Evolutionary conservation across 1,140 invertebrate species (phyloP), one percentile per base, ranked within the genome.

Genomic region (Lordiphosa mommai): DNA sequence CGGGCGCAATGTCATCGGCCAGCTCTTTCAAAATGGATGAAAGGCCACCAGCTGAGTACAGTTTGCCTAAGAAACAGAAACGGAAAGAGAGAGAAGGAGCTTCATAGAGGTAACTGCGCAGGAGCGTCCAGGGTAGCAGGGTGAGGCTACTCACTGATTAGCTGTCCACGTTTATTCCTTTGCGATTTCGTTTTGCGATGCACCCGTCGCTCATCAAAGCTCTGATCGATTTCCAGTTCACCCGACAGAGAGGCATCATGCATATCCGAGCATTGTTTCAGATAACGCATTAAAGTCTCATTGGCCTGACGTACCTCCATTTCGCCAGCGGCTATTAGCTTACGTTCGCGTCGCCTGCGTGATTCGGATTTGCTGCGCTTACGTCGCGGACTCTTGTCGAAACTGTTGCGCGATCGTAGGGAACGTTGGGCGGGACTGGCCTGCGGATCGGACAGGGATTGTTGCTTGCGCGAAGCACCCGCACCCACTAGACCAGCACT

Each of bases 311-410:
- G 69, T 50, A 89, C 88, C 59, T 89, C 88, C 80, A 89, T 77
- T 51, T 89, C 88, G 29, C 88, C 88, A 51, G 88, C 88, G 8
- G 88, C 88, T 14, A 88, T 88, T 0, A 89, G 56, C 49, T 89
- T 89, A 2, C 88, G 63, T 56, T 89, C 88, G 0, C 88, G 69
- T 6, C 88, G 51, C 37, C 88, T 32, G 16, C 86, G 44, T 0
- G 88, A 89, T 63, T 89, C 88, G 3, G 88, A 89, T 72, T 89
- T 89, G 69, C 88, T 89, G 16, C 88, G 80, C 49, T 89, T 89
- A 4, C 86, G 71, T 3, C 88, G 77, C n/a, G 88, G 88, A 82
- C 88, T 89, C 61, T 89, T 89, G 36, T 89, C 88, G 23, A 88
- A 68, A 43, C 85, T 89, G 48, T 68, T 86, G 29, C 88, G 55